Evolutionary conservation across 1,140 invertebrate species (phyloP).

Genomic region (Pseudomyrmex gracilis): DNA sequence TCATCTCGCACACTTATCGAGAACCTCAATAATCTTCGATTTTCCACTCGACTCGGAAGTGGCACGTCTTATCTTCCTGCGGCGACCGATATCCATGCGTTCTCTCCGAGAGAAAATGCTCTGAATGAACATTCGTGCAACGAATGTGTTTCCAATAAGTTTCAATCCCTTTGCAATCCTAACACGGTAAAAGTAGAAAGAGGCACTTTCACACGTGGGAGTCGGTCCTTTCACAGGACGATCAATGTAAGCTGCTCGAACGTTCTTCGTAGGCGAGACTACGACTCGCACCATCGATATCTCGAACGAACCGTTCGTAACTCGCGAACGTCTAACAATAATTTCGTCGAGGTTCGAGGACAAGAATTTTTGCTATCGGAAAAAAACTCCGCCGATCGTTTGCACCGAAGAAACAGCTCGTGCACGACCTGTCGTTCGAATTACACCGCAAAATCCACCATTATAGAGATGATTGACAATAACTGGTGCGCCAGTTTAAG

Average conservation of each 20-base stretch:
- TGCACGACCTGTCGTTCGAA: neutral
- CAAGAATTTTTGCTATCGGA: neutral
- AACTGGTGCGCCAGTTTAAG: neutral
- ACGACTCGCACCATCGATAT: slow-evolving; percentile 28
- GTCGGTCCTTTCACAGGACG: neutral
- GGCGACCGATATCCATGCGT: neutral
- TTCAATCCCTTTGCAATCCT: neutral
- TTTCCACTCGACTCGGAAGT: neutral
- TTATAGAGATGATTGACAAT: slow-evolving; percentile 10
- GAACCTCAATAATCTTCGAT: neutral
- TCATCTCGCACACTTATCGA: neutral
- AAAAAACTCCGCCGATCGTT: neutral
- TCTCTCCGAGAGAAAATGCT: slow-evolving; percentile 9
- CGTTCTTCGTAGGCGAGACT: neutral
- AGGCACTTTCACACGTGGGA: too few relatives aligned
- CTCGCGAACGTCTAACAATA: neutral
- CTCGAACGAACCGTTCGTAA: neutral
- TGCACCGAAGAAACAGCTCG: neutral
- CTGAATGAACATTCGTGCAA: slow-evolving; percentile 3
- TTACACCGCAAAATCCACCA: neutral
- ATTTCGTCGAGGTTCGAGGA: neutral
- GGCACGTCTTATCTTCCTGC: slow-evolving; percentile 10
- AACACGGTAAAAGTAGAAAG: neutral
- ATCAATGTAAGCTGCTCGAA: neutral
- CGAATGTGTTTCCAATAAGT: slow-evolving; percentile 16